Conservation (phyloP, 2,888 invertebrate species). For the Drosophila prostipennis region DNA sequence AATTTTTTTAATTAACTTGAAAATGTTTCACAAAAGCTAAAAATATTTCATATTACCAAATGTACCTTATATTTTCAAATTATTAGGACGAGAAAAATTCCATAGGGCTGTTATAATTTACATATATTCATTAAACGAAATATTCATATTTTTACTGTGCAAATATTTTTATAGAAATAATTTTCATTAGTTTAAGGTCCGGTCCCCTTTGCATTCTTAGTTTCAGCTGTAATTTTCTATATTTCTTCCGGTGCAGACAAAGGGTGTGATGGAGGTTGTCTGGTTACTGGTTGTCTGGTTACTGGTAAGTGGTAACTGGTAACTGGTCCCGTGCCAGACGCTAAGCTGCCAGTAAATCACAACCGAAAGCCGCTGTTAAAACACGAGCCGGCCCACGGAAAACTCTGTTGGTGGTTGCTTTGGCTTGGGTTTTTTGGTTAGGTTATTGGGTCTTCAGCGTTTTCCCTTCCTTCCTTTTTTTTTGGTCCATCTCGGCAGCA, state of each 20-base stretch:
- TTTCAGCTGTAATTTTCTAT: not conserved
- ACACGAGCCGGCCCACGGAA: conserved; percentile 64
- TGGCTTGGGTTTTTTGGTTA: conserved; percentile 11
- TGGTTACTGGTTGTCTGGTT: conserved; percentile 6
- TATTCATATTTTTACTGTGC: no score
- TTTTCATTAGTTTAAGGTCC: no score
- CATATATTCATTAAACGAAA: no score
- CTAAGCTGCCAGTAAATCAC: conserved; percentile 80
- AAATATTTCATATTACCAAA: no score
- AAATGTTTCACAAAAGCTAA: no score
- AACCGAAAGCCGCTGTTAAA: conserved; percentile 80
- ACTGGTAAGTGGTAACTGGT: conserved; percentile 31
- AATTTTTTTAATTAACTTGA: no score
- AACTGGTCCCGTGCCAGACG: conserved; percentile 62
- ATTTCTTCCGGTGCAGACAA: conserved; percentile 6
- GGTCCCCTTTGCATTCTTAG: no score
- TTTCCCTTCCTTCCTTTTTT: not conserved
- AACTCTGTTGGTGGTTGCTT: conserved; percentile 60
- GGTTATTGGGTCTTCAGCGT: conserved; percentile 18
- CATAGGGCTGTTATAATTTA: no score
- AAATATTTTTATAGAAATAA: no score
- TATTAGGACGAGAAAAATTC: no score
- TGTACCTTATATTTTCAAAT: no score
- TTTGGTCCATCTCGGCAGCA: not conserved
- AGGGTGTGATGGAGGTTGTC: not conserved